Evolutionary conservation across 2,888 invertebrate species (phyloP), one percentile per base, ranked within the genome.

Genomic region (Meandrusa payeni): DNA sequence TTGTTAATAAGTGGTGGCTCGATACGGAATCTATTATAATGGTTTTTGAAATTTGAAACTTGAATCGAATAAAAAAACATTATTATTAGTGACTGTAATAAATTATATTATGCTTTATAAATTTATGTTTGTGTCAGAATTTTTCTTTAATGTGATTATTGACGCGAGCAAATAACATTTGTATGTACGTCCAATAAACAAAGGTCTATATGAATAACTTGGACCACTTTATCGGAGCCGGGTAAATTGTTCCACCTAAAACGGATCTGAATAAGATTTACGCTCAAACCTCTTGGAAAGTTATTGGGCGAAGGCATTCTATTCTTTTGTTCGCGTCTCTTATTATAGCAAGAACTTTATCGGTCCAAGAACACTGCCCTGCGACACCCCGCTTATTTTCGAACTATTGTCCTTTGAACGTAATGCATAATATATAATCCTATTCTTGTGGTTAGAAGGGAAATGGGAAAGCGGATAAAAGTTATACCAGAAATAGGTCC

Each of bases 321-420:
- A 52, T 51, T 52, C 54, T 47, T 58, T 62, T 62, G 62, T 61
- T 47, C 56, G 36, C 37, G 36, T n/a, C 43, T 46, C 47, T 40
- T 53, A 54, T 61, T 62, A 59, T 62, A 50, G 48, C 32, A 6
- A 29, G 43, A 57, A 59, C 48, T 58, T 59, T 53, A 48, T 47
- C 54, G 54, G 56, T 38, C 50, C 48, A 46, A 58, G 42, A 41
- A 54, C 46, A 42, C 48, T 45, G 50, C 46, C 56, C 51, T 54
- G 51, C 15, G 50, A 51, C 40, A 57, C 49, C 15, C 24, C 36
- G 17, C 37, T 37, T 37, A 31, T 42, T 42, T 47, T 39, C 19
- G 39, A 38, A 38, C 46, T 41, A 40, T 33, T 32, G 24, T 42
- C 49, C 47, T 57, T 37, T 26, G 13, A 24, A 24, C 24, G 31